phyloP scores from a whole-genome alignment of 2,888 invertebrate species.

The Sarcophaga variegata region DNA sequence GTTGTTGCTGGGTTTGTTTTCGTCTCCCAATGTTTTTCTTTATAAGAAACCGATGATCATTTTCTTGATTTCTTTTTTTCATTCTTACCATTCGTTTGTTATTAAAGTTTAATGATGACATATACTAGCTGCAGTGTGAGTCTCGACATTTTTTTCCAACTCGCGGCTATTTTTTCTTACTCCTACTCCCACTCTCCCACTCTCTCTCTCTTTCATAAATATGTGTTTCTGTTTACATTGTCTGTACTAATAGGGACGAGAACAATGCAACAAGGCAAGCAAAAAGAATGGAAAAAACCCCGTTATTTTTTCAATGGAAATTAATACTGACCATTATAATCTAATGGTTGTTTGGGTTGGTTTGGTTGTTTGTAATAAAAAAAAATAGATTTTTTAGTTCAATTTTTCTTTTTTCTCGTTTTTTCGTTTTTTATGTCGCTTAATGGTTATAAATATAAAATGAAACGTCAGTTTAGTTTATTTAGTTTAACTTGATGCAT shows the following conservation, averaged over 20 bases:
- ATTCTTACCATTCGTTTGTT: not conserved
- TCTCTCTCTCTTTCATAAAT: not conserved
- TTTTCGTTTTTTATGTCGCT: not conserved
- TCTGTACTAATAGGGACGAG: not conserved
- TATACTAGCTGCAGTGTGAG: not conserved
- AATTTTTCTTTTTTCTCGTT: no score
- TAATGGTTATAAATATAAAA: not conserved
- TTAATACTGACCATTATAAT: constrained; percentile 63
- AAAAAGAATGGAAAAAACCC: not conserved
- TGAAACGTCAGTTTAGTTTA: no score
- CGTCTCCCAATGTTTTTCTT: no score
- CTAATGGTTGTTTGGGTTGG: constrained; percentile 33
- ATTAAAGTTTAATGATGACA: constrained; percentile 58
- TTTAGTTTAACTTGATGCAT: no score
- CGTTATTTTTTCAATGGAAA: constrained; percentile 40
- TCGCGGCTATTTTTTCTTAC: constrained; percentile 48
- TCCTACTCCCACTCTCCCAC: not conserved
- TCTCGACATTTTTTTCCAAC: constrained; percentile 15
- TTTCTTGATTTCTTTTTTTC: not conserved
- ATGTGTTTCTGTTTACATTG: not conserved
- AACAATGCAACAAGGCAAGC: not conserved
- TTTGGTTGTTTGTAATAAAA: not conserved
- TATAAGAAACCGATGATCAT: constrained; percentile 14
- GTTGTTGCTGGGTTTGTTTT: not conserved
- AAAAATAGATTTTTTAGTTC: no score